phyloP scores from a whole-genome alignment of 2,797 vertebrate species.

The Xenentodon cancila region DNA sequence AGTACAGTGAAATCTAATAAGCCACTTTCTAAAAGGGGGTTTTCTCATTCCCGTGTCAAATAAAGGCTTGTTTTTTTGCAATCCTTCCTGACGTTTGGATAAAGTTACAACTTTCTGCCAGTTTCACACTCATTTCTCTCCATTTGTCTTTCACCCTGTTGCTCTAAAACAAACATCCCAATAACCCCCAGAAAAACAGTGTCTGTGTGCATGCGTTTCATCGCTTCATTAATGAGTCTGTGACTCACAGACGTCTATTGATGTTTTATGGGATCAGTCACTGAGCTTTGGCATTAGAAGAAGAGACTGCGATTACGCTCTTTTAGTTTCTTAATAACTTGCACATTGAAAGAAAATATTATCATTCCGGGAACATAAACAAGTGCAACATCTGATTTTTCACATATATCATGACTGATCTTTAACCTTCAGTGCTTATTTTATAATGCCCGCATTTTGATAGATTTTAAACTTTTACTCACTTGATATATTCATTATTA shows the following conservation, averaged over 20 bases:
- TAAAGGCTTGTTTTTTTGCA: conserved; percentile 53
- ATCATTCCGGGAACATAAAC: conserved; percentile 60
- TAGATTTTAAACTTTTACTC: conserved; percentile 10
- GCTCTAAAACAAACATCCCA: conserved; percentile 63
- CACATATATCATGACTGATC: neutral
- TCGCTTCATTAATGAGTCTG: conserved; percentile 63
- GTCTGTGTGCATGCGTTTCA: conserved; percentile 58
- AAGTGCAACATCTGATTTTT: conserved; percentile 24
- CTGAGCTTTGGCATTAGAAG: conserved; percentile 62
- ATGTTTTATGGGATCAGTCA: conserved; percentile 72
- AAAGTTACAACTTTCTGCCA: conserved; percentile 28
- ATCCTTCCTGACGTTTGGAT: conserved; percentile 43
- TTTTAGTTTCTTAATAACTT: conserved; percentile 65
- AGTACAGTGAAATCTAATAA: conserved; percentile 76
- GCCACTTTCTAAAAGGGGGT: conserved; percentile 51
- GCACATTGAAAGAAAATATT: conserved; percentile 61
- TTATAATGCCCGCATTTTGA: conserved; percentile 1
- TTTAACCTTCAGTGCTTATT: conserved; percentile 3
- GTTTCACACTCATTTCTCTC: conserved; percentile 34
- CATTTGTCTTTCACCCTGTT: conserved; percentile 49
- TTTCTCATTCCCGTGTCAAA: conserved; percentile 60
- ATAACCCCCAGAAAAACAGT: conserved; percentile 60
- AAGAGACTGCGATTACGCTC: conserved; percentile 55
- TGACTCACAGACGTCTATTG: conserved; percentile 70
- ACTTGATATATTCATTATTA: neutral